Base-by-base conservation (phyloP, 2,888 invertebrate species). In the Campoplex capitator region DNA sequence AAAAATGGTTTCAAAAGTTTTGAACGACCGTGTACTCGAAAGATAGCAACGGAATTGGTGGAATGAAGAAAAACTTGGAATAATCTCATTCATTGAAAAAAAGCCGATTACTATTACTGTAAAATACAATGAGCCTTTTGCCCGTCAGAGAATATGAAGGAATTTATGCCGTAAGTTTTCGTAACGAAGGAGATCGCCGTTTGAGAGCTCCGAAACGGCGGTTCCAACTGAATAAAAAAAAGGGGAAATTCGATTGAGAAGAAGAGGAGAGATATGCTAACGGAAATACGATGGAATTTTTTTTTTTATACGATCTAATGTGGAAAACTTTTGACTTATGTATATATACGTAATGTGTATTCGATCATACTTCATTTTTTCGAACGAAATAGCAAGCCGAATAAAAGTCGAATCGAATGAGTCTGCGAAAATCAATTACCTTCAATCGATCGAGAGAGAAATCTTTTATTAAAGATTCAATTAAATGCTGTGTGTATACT, bases 381-480 rank as follows among this genome's bases (percentile, higher is more conserved):
- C 42, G 42, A 42, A 7, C 42, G 8, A 9, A 38, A 38, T 38
- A 3, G 38, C 6, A 6, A 16, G 16, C 16, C 6, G n/a, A n/a
- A 51, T 16, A 28, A 38, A 32, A 35, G 1, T 23, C 18, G 23
- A 32, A 62, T 48, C 18, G 48, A 76, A 76, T 76, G 48, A 48
- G 80, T 35, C 23, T 11, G 77, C 23, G 23, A 23, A 67, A 77
- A 62, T 62, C 23, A 42, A 80, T 73, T 35, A 23, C n/a, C 23
- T 23, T n/a, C 56, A 51, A 73, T 71, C 62, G 73, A 79, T 58
- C 42, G n/a, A 56, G 16, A 18, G 2, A 45, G 11, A 56, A 79
- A 79, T 79, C 58, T 71, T 79, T 71, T 32, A 79, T 79, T 45
- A 48, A 71, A 71, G 32, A 71, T 79, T 79, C 79, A 62, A 79